Evolutionary conservation across 2,888 invertebrate species (phyloP), one percentile per base, ranked within the genome.

Genomic region (Sisyra terminalis): DNA sequence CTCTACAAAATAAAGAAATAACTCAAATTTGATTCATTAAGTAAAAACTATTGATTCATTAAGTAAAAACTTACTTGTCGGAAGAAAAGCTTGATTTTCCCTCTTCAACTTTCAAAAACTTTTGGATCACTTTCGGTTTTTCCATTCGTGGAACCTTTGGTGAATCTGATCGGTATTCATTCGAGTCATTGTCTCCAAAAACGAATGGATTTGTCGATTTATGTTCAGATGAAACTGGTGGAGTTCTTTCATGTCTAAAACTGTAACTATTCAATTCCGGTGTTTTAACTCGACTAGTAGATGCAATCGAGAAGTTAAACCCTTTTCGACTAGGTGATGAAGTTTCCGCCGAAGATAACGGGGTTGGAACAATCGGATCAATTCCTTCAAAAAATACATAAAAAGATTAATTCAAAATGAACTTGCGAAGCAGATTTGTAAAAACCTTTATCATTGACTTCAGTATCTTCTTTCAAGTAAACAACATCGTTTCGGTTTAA

Each of bases 401-500:
- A 32, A 32, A n/a, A 11, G 3, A 3, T 17, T 17, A 16, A 15
- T 37, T 17, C 11, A 37, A 3, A 2, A 37, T 1, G 9, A 18
- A 37, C 9, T 37, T 17, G 3, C n/a, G 3, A 24, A 24, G 24
- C 7, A 5, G 24, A 24, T 3, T 3, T 5, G 3, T 24, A 5
- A 24, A 24, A 7, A 37, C 16, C 13, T 14, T 15, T 16, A n/a
- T 37, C 15, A 37, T 18, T 17, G 17, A 16, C 17, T 16, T 37
- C 18, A 9, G 1, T 18, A 17, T 18, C 43, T 29, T 29, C 68
- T 49, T 69, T 73, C 52, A 83, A 65, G 56, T 79, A 82, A 6
- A 72, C 64, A 7, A 72, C 67, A 48, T 75, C 75, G 45, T 73
- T 71, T 46, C 69, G 69, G 46, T 73, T 73, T 43, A 73, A 67